These are phyloP conservation scores for Chionodraco myersi DNA, from an alignment of 2,113 vertebrate genomes.

Conservation along the genomic window DNA sequence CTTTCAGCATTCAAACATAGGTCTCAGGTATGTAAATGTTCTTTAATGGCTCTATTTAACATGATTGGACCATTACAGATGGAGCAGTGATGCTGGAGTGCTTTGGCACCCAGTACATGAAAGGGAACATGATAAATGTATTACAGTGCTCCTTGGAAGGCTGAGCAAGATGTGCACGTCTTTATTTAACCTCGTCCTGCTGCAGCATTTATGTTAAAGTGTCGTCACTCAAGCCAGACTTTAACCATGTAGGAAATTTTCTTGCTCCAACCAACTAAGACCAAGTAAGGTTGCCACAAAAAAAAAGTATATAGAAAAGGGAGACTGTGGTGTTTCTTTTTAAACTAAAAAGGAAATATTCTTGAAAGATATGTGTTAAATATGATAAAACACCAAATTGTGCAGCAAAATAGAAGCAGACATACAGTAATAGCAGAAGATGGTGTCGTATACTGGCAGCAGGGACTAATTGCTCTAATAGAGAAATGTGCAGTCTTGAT, in stretches of 20 bases:
- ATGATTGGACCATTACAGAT: not conserved
- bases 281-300: not conserved
- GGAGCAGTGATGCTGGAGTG: not conserved
- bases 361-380: no score
- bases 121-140: not conserved
- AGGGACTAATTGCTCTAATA: constrained; percentile 41
- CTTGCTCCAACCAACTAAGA: not conserved
- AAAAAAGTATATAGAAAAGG: not conserved
- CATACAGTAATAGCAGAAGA: not conserved
- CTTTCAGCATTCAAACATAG: not conserved
- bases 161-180: not conserved
- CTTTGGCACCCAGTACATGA: not conserved
- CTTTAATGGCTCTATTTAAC: constrained; percentile 9
- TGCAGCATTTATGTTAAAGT: constrained; percentile 1
- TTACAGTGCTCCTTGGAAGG: not conserved
- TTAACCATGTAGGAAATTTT: not conserved
- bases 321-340: no score
- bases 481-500: constrained; percentile 24
- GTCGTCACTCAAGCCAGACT: not conserved
- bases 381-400: not conserved
- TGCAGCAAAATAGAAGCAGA: not conserved
- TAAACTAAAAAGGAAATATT: not conserved
- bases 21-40: not conserved
- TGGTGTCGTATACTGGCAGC: not conserved
- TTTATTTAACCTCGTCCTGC: not conserved